Conservation (phyloP, 2,888 invertebrate species). For the Philereme vetulata region DNA sequence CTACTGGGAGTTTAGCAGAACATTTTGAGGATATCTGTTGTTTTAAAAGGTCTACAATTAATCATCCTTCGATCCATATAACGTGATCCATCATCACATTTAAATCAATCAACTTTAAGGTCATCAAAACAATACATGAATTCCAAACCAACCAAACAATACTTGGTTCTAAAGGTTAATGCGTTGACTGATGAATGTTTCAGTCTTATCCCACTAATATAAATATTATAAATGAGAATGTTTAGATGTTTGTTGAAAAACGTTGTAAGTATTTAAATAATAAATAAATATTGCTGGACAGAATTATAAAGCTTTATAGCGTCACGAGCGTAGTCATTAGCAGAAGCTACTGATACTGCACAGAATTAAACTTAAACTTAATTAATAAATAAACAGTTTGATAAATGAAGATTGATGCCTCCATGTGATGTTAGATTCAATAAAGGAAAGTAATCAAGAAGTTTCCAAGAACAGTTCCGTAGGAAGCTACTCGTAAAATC, state of each 20-base stretch:
- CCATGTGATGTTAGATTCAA: slow-evolving; percentile 15
- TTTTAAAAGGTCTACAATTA: no score
- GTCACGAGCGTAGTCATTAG: no score
- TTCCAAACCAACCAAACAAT: slow-evolving; percentile 14
- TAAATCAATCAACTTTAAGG: slow-evolving; percentile 15
- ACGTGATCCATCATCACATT: slow-evolving; percentile 2
- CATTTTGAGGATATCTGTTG: no score
- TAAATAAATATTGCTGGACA: no score
- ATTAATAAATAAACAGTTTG: slow-evolving; percentile 20
- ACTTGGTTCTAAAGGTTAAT: slow-evolving; percentile 19
- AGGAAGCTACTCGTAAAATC: slow-evolving; percentile 19
- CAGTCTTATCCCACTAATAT: background rate
- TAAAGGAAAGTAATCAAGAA: slow-evolving; percentile 19
- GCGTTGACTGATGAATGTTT: slow-evolving; percentile 6
- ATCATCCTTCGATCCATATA: no score
- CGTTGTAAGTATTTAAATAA: background rate
- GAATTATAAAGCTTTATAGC: no score
- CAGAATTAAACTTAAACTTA: slow-evolving; percentile 10
- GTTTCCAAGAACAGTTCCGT: slow-evolving; percentile 21
- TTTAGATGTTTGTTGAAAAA: no score
- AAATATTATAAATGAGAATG: no score
- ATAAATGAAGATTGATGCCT: slow-evolving; percentile 20
- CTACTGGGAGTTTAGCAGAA: no score
- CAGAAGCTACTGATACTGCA: background rate
- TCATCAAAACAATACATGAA: slow-evolving; percentile 10